phyloP scores from a whole-genome alignment of 2,113 vertebrate species.

The Myocastor coypus region DNA sequence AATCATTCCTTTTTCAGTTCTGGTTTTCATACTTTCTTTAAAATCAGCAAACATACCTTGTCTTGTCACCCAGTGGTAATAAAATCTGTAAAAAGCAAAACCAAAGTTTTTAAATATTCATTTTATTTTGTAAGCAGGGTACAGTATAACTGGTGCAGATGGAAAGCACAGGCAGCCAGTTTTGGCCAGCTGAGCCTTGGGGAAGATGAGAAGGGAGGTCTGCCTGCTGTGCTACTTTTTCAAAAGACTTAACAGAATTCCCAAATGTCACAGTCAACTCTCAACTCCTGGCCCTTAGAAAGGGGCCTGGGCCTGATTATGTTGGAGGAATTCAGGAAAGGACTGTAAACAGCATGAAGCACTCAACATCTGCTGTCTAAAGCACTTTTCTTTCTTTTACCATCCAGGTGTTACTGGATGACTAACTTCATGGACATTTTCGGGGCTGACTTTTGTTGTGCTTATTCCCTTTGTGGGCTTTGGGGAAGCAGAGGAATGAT shows the following conservation, averaged over 20 bases:
- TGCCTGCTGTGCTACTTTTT: constrained; percentile 1
- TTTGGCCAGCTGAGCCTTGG: constrained; percentile 29
- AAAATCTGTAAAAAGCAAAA: constrained; percentile 66
- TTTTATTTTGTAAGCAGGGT: constrained; percentile 70
- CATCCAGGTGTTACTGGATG: constrained; percentile 37
- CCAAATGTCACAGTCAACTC: not conserved
- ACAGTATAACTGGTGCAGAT: constrained; percentile 24
- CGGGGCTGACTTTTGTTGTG: not conserved
- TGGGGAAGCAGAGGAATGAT: constrained; percentile 25
- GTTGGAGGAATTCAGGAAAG: constrained; percentile 40
- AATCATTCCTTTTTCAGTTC: constrained; percentile 28
- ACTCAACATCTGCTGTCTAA: not conserved
- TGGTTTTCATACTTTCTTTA: constrained; percentile 27
- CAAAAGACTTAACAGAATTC: constrained; percentile 43
- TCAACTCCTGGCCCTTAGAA: constrained; percentile 6
- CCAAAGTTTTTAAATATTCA: constrained; percentile 67
- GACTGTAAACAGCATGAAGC: constrained; percentile 9
- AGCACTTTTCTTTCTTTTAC: constrained; percentile 38
- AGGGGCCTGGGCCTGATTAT: constrained; percentile 27
- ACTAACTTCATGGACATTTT: not conserved
- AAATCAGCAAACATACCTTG: constrained; percentile 19
- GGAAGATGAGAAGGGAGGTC: constrained; percentile 23
- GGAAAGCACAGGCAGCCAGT: not conserved
- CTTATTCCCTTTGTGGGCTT: constrained; percentile 23
- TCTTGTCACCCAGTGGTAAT: constrained; percentile 42